A percentile compares a stretch with the other conserved stretches of the same genome.
Evolutionary conservation across 2,888 invertebrate species (phyloP).

Genomic region (Yponomeuta evonymella): DNA sequence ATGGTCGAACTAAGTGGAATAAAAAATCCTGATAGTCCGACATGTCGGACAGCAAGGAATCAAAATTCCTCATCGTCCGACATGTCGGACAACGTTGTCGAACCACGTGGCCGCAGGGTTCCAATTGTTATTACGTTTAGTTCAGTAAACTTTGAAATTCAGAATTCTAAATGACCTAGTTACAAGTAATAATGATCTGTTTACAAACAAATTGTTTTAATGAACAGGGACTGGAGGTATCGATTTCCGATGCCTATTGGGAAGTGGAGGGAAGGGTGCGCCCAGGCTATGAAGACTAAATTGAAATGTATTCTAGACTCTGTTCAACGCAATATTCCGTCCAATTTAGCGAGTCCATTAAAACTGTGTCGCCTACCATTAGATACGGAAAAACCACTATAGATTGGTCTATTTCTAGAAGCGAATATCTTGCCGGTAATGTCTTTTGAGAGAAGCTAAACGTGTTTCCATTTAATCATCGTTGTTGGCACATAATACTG

Average conservation of each 20-base stretch:
- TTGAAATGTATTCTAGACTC: not conserved
- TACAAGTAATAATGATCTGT: not conserved
- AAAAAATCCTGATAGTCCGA: too few relatives aligned
- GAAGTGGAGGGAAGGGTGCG: not conserved
- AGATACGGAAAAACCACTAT: not conserved
- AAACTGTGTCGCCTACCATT: not conserved
- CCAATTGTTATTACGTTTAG: too few relatives aligned
- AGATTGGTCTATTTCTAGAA: not conserved
- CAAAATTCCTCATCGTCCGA: too few relatives aligned
- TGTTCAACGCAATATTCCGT: not conserved
- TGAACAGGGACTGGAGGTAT: not conserved
- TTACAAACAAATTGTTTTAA: not conserved
- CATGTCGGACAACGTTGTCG: too few relatives aligned
- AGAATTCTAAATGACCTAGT: not conserved
- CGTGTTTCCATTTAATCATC: constrained; percentile 2
- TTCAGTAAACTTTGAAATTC: too few relatives aligned
- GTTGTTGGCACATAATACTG: constrained; percentile 3
- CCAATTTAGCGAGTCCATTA: not conserved
- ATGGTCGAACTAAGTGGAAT: too few relatives aligned
- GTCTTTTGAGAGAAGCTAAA: constrained; percentile 4
- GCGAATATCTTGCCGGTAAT: not conserved
- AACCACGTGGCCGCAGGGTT: too few relatives aligned
- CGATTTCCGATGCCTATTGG: not conserved
- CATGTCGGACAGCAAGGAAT: too few relatives aligned
- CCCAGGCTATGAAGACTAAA: not conserved